Base-by-base conservation (phyloP, 2,113 vertebrate species). In the Spea bombifrons region DNA sequence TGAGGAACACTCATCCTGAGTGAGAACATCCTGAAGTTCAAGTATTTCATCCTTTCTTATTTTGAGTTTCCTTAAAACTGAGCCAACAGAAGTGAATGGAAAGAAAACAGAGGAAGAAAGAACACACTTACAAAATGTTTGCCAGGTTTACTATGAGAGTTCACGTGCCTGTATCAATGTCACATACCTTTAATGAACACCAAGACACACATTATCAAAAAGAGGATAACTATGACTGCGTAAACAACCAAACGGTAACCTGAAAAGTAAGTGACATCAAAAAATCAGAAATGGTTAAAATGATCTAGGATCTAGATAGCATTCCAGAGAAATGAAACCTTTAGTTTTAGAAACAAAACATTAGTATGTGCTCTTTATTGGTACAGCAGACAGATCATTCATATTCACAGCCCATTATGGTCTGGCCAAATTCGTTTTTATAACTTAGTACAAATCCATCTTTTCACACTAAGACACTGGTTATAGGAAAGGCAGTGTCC, bases 161-260 rank as follows among this genome's bases (percentile, higher is more conserved):
- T 44, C 5, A 46, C 12, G 6, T 55, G 8, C 46, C 12, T 7
- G 5, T 3, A 17, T 48, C 49, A 10, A 49, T 64, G 57, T 30
- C 12, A n/a, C 63, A 48, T 80, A 80, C 77, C 71, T 80, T 48
- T 59, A 44, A 79, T 73, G 70, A 73, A 15, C n/a, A 17, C 64
- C 15, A 13, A 17, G 16, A 57, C 52, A 52, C 43, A 67, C 2
- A 80, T 8, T 49, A 73, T 5, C 16, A 80, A 3, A 8, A 73
- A 66, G 12, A 65, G 5, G 8, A 12, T 45, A 15, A 67, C n/a
- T 17, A 13, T 17, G 43, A 52, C 71, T 49, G 48, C 49, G 3
- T 30, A 55, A 49, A 61, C 52, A 13, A 44, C 44, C 8, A 59
- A n/a, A 49, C 43, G 52, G 15, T 59, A 13, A 47, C 71, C 77